Base-by-base conservation (phyloP, 2,888 invertebrate species). In the Lepetodrilus schrolli region DNA sequence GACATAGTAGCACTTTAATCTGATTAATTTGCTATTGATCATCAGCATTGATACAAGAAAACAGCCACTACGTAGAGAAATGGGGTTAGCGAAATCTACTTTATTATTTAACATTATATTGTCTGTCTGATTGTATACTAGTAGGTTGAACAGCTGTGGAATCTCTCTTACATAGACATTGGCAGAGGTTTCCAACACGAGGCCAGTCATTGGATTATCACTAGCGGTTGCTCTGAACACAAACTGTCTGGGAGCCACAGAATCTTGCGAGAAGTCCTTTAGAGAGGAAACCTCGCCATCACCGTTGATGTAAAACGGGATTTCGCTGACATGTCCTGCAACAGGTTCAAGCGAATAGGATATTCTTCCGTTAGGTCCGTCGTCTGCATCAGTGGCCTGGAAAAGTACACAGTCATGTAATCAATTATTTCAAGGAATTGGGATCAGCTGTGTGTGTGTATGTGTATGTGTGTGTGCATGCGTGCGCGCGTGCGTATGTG, bases 371-470 rank as follows among this genome's bases (percentile, higher is more conserved):
- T 79, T 80, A 2, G 17, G 51, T 17, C 75, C 81, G 1, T 23
- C 47, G 73, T 84, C 84, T 21, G 73, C 43, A 73, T 84, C 84
- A 7, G 69, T 74, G 4, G 84, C 83, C 84, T 84, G 48, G n/a
- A n/a, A 17, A 5, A 34, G 20, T 8, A 43, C n/a, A n/a, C n/a
- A n/a, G n/a, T n/a, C n/a, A n/a, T n/a, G n/a, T n/a, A n/a, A n/a
- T n/a, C n/a, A n/a, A n/a, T n/a, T n/a, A n/a, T n/a, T n/a, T n/a
- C n/a, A n/a, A n/a, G n/a, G n/a, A n/a, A n/a, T n/a, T n/a, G n/a
- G n/a, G n/a, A n/a, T n/a, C n/a, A n/a, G n/a, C n/a, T n/a, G n/a
- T n/a, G n/a, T n/a, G n/a, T n/a, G n/a, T n/a, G n/a, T n/a, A n/a
- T n/a, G n/a, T n/a, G n/a, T n/a, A n/a, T n/a, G n/a, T n/a, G n/a